A percentile compares a stretch with the other conserved stretches of the same genome.
Conservation (phyloP, 1,140 invertebrate species). For the Apolygus lucorum region DNA sequence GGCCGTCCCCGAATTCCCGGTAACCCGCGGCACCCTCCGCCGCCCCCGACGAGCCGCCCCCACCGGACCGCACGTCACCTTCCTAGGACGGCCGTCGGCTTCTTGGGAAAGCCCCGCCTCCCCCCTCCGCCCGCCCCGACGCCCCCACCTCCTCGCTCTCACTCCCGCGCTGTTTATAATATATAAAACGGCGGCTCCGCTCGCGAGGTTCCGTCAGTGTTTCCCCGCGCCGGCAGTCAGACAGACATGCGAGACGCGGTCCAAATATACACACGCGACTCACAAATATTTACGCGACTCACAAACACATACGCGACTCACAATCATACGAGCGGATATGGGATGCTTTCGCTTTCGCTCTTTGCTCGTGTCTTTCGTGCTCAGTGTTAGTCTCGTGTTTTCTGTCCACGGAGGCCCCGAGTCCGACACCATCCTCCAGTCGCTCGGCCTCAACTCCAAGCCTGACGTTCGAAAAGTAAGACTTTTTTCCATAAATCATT, state of each 20-base stretch:
- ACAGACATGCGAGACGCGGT: neutral
- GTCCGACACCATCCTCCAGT: neutral
- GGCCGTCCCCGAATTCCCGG: neutral
- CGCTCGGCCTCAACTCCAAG: neutral
- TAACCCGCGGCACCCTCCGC: neutral
- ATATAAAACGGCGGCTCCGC: constrained; percentile 6
- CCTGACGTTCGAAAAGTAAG: constrained; percentile 4
- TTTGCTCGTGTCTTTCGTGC: constrained; percentile 7
- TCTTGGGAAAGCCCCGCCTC: neutral
- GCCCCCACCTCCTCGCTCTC: neutral
- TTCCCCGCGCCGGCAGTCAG: neutral
- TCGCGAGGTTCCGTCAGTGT: constrained; percentile 5
- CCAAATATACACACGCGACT: neutral
- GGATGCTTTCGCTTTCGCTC: constrained; percentile 1
- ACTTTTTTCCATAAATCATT: neutral
- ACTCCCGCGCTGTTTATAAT: neutral
- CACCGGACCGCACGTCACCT: neutral
- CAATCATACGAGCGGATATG: neutral
- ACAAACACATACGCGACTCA: too few species aligned
- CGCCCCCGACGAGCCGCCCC: too few species aligned
- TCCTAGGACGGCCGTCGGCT: constrained; percentile 1
- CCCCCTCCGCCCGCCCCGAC: neutral
- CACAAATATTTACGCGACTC: too few species aligned
- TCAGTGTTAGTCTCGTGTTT: constrained; percentile 8
- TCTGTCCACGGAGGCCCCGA: neutral